Evolutionary conservation across 2,888 invertebrate genomes (phyloP), one percentile per base, ranked within the genome.

Genomic region (Serrognathus titanus): DNA sequence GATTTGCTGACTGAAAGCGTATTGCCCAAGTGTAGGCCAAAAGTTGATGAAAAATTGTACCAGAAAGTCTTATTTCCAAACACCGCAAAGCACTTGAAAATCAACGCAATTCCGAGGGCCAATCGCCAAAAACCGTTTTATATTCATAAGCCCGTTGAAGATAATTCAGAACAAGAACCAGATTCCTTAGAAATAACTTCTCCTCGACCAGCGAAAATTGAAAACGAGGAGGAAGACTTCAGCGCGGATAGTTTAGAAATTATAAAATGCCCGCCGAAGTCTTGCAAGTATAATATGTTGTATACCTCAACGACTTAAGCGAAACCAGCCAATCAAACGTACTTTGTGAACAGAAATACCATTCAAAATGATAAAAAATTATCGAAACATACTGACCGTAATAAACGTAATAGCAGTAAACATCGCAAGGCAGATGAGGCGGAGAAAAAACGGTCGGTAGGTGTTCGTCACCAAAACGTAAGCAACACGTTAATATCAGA

Each of bases 401-500:
- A 9, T 41, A 41, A 41, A 41, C 11, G 2, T 16, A 16, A 2
- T 2, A 11, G 11, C 5, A 43, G 11, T 12, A 10, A 43, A 10
- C 3, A 43, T 10, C 9, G 12, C 2, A 3, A 11, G 1, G 13
- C 6, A 43, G 20, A 8, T 1, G n/a, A 38, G 39, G 39, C 39
- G 10, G 16, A 24, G 2, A 40, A 40, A 11, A 40, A 11, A 40
- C 40, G 12, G 6, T 12, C 43, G 4, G 13, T n/a, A 3, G 4
- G 2, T 20, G 43, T 43, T 1, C 3, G 20, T 3, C 1, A 16
- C 9, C 49, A 58, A 20, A 48, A 58, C 37, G 37, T 39, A n/a
- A 53, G 51, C 46, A 58, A 54, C 10, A 54, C 58, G 9, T n/a
- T 54, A 11, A 36, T 58, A 20, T 58, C 53, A 2, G 66, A 66